Conservation (phyloP, 30 jellyfish, hydroid and myxozoan genomes). For the Pelagia noctiluca region DNA sequence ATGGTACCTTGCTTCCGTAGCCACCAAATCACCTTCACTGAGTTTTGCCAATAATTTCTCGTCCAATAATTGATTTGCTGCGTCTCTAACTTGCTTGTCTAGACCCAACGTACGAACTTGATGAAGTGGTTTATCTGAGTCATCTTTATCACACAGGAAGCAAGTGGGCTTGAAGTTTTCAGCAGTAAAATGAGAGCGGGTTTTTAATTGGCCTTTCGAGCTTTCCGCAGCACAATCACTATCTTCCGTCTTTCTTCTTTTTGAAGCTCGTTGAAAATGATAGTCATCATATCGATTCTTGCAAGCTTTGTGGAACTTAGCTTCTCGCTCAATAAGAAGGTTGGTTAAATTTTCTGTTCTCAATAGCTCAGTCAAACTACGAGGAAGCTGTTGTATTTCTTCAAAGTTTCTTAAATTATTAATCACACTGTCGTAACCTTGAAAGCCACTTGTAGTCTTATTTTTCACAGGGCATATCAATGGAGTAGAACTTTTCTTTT, state of each 20-base stretch:
- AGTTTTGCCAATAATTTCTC: too few relatives aligned
- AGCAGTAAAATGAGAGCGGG: neutral
- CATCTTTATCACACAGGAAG: neutral
- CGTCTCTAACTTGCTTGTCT: too few relatives aligned
- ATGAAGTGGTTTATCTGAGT: neutral
- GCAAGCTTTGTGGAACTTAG: constrained; percentile 22
- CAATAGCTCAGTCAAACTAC: neutral
- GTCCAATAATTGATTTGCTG: too few relatives aligned
- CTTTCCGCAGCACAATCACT: neutral
- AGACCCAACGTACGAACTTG: too few relatives aligned
- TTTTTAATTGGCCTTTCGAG: neutral
- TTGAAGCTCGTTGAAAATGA: neutral
- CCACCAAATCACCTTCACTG: too few relatives aligned
- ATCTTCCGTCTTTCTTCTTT: neutral
- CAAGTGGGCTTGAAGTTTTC: neutral
- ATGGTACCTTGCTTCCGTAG: too few relatives aligned
- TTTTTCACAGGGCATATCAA: constrained; percentile 15
- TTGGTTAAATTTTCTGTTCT: neutral
- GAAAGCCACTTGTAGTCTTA: neutral
- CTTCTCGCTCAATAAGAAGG: constrained; percentile 2
- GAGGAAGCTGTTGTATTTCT: constrained; percentile 25
- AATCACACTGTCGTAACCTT: constrained; percentile 8
- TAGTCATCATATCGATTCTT: constrained; percentile 26
- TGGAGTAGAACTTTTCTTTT: neutral
- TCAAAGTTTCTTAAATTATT: constrained; percentile 12